Conservation (phyloP, 2,888 invertebrate species). For the Yponomeuta malinellus region DNA sequence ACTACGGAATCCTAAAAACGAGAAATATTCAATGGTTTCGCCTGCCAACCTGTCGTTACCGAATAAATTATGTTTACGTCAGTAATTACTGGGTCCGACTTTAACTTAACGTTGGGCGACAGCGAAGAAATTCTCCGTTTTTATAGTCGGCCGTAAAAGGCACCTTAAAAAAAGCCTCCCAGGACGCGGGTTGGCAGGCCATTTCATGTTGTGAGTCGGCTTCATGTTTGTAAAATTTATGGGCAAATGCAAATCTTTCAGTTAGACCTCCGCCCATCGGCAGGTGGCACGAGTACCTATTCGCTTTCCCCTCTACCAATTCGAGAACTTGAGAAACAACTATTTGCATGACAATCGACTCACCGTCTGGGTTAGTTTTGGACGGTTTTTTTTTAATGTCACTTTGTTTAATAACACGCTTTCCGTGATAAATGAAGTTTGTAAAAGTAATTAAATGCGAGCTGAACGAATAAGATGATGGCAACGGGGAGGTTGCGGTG, state of each 20-base stretch:
- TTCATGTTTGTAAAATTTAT: conserved; percentile 25
- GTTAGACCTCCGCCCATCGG: conserved; percentile 9
- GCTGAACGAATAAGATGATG: too few species aligned
- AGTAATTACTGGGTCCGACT: neutral
- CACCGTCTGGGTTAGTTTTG: neutral
- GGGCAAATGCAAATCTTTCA: conserved; percentile 25
- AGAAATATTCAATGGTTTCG: neutral
- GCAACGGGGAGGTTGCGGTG: too few species aligned
- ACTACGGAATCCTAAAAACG: neutral
- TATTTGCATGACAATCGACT: neutral
- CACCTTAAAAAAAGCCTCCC: conserved; percentile 22
- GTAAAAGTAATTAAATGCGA: too few species aligned
- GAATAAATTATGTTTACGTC: neutral
- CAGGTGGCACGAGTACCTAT: conserved; percentile 13
- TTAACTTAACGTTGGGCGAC: neutral
- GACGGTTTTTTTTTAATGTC: neutral
- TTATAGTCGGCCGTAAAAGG: conserved; percentile 22
- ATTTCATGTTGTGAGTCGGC: conserved; percentile 16
- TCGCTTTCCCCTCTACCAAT: conserved; percentile 12
- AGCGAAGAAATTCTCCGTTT: conserved; percentile 5
- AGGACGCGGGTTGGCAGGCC: conserved; percentile 15
- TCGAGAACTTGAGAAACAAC: neutral
- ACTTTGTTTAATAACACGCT: neutral
- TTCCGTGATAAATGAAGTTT: neutral
- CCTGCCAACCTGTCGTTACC: neutral